Conservation (phyloP, 2,888 invertebrate species). For the Onthophagus sagittarius region DNA sequence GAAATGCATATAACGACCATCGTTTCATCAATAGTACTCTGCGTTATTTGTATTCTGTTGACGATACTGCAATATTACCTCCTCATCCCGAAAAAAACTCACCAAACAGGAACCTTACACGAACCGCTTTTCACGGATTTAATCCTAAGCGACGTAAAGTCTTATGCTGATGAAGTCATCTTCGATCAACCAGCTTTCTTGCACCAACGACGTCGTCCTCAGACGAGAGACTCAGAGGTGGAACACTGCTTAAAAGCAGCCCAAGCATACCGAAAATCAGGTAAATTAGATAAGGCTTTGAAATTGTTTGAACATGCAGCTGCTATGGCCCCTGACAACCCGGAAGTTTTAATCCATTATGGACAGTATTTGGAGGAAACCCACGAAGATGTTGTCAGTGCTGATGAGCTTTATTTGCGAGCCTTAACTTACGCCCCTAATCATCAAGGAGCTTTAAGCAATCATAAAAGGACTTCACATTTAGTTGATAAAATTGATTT, state of each 20-base stretch:
- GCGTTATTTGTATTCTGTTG: slow-evolving; percentile 45
- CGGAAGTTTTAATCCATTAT: slow-evolving; percentile 87
- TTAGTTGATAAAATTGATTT: slow-evolving; percentile 88
- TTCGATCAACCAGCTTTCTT: slow-evolving; percentile 21
- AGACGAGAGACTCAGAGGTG: slow-evolving; percentile 64
- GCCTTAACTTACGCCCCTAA: slow-evolving; percentile 81
- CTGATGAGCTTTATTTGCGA: slow-evolving; percentile 84
- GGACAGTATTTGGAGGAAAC: slow-evolving; percentile 90
- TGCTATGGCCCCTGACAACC: slow-evolving; percentile 85
- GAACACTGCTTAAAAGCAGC: slow-evolving; percentile 81
- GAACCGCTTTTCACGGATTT: slow-evolving; percentile 45
- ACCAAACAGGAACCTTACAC: slow-evolving; percentile 33
- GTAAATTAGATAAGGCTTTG: slow-evolving; percentile 81
- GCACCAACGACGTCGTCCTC: slow-evolving; percentile 8
- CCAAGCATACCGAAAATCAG: slow-evolving; percentile 74
- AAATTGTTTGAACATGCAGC: slow-evolving; percentile 88
- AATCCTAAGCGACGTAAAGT: slow-evolving; percentile 38
- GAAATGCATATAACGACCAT: slow-evolving; percentile 31
- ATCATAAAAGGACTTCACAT: slow-evolving; percentile 79
- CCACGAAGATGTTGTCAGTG: slow-evolving; percentile 78
- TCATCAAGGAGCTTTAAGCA: slow-evolving; percentile 73
- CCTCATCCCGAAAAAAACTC: slow-evolving; percentile 37
- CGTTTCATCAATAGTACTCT: slow-evolving; percentile 42
- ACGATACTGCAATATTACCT: slow-evolving; percentile 44
- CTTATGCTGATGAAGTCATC: slow-evolving; percentile 30